phyloP scores from a whole-genome alignment of 1,140 invertebrate species.

The Bombyx mori region ASM3026992v2 NC_085110.1:7052501-7053000 shows the following conservation, averaged over 20 bases:
- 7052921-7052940: slow-evolving; percentile 45
- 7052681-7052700: not conserved
- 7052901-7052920: slow-evolving; percentile 62
- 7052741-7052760: slow-evolving; percentile 51
- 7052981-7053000: too few relatives aligned
- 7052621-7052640: too few relatives aligned
- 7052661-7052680: too few relatives aligned
- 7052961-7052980: too few relatives aligned
- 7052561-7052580: too few relatives aligned
- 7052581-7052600: too few relatives aligned
- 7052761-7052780: slow-evolving; percentile 41
- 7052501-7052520: too few relatives aligned
- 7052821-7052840: slow-evolving; percentile 65
- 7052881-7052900: slow-evolving; percentile 61
- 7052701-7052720: slow-evolving; percentile 8
- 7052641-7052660: too few relatives aligned
- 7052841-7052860: slow-evolving; percentile 69
- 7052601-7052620: too few relatives aligned
- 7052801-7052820: slow-evolving; percentile 69
- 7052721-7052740: slow-evolving; percentile 44
- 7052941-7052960: not conserved
- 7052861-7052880: slow-evolving; percentile 66
- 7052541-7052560: too few relatives aligned
- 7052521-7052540: too few relatives aligned
- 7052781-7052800: slow-evolving; percentile 59